Evolutionary conservation across 2,797 vertebrate species (phyloP), one percentile per base, ranked within the genome.

Genomic region (Rhinogobio ventralis): DNA sequence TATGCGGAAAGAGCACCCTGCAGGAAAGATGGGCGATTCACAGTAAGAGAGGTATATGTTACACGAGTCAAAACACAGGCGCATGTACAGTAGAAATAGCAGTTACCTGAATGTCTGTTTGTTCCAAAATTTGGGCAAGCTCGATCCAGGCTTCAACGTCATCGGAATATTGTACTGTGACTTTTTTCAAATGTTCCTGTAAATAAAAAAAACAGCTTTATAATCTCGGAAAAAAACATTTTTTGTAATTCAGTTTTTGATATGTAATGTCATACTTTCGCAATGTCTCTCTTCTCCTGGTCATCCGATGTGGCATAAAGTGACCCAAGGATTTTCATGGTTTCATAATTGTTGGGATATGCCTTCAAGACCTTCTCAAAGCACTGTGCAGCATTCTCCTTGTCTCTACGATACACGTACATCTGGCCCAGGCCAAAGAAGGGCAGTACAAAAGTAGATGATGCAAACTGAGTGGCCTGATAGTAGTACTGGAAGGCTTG

Each of bases 401-500:
- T 99, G 94, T 99, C 98, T 80, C 98, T 94, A 87, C 98, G 95
- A 91, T 99, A 99, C 90, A 99, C 98, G 49, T 99, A 99, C 98
- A 99, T 99, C 94, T 99, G 98, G 55, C 98, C 98, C 92, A 99
- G 94, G 81, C 98, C 98, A 85, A 99, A 99, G 93, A 99, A 99
- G 0, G 98, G 98, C 85, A 99, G 92, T 71, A 99, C 98, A 42
- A 99, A 99, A 67, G 98, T 99, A 77, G 98, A 96, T 0, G 98
- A 99, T 51, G 98, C 98, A 89, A 99, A 99, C 92, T 99, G 98
- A 33, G 98, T 99, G 87, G 98, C 98, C 92, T 99, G 98, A 90
- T 99, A 99, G 90, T 99, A 99, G 93, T 99, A 99, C 92, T 99
- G 98, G 92, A 99, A 99, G 2, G 98, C 98, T 90, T 99, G 98